These are phyloP conservation scores for Capitulum mitella DNA, from an alignment of 2,888 invertebrate species.

Conservation along the genomic window DNA sequence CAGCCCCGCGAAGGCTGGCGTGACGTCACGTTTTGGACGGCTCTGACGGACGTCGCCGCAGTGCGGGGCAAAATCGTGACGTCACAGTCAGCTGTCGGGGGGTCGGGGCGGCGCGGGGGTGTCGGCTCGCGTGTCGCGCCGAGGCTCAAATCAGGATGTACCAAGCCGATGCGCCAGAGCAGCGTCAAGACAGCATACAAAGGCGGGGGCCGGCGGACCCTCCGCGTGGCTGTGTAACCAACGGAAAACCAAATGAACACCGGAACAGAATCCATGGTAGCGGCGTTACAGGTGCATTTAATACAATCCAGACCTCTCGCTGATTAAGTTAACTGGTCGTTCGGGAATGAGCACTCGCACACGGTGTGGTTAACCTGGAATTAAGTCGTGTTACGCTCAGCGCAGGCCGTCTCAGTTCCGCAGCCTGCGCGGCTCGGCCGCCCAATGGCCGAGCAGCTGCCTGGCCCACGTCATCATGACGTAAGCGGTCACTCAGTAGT, in stretches of 20 bases:
- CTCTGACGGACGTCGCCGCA: too few species aligned
- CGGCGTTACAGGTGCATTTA: conserved; percentile 21
- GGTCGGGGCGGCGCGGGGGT: too few species aligned
- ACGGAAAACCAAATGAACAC: background rate
- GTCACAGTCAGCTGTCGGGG: too few species aligned
- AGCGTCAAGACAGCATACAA: background rate
- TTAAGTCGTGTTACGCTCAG: background rate
- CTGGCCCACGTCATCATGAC: background rate
- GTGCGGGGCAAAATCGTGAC: too few species aligned
- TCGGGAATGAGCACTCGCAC: background rate
- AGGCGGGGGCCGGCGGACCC: background rate
- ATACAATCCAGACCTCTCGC: background rate
- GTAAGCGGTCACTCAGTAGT: background rate
- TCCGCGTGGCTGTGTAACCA: background rate
- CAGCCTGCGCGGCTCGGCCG: background rate
- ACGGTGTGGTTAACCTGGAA: conserved; percentile 1
- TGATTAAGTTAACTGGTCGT: background rate
- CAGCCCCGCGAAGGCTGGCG: too few species aligned
- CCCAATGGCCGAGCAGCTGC: background rate
- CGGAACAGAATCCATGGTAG: background rate
- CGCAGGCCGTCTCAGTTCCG: background rate
- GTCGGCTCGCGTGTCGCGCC: background rate
- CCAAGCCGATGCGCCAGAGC: background rate
- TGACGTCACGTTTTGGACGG: too few species aligned
- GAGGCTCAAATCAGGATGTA: background rate